Percentiles rank a stretch among this genome's conserved stretches.
Evolutionary conservation across 2,113 vertebrate species (phyloP).

Genomic region (Camelus dromedarius): DNA sequence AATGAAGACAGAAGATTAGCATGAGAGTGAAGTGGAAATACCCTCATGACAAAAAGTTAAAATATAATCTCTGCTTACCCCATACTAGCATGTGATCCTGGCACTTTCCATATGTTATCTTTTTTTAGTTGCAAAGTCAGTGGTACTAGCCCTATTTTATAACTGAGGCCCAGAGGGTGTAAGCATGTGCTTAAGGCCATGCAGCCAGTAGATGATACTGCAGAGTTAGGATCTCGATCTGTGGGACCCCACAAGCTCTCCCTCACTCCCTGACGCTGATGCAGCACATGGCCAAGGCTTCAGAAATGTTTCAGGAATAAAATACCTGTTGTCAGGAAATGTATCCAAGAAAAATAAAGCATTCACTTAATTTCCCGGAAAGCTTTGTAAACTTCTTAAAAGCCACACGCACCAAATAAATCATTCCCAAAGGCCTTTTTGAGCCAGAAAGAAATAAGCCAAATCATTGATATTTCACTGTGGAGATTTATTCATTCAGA

Average conservation of each 20-base stretch:
- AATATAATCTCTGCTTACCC: background rate
- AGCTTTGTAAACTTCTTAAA: slow-evolving; percentile 6
- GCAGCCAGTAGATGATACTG: background rate
- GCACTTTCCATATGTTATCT: background rate
- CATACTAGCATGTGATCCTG: background rate
- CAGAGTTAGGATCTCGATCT: background rate
- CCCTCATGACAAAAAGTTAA: background rate
- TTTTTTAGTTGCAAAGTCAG: background rate
- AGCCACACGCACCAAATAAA: background rate
- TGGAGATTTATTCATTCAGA: background rate
- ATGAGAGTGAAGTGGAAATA: background rate
- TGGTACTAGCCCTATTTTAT: background rate
- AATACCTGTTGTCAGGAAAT: background rate
- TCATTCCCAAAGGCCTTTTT: background rate
- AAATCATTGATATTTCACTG: background rate
- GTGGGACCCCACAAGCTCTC: background rate
- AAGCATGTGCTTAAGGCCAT: background rate
- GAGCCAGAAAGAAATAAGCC: background rate
- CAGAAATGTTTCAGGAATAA: background rate
- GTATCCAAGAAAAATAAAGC: background rate
- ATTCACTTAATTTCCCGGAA: background rate
- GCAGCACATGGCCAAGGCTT: fast-evolving
- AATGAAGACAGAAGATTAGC: background rate
- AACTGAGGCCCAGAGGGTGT: background rate
- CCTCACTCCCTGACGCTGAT: background rate